These are phyloP conservation scores for Tribolium freemani DNA, from an alignment of 2,888 invertebrate species.

Conservation along the genomic window DNA sequence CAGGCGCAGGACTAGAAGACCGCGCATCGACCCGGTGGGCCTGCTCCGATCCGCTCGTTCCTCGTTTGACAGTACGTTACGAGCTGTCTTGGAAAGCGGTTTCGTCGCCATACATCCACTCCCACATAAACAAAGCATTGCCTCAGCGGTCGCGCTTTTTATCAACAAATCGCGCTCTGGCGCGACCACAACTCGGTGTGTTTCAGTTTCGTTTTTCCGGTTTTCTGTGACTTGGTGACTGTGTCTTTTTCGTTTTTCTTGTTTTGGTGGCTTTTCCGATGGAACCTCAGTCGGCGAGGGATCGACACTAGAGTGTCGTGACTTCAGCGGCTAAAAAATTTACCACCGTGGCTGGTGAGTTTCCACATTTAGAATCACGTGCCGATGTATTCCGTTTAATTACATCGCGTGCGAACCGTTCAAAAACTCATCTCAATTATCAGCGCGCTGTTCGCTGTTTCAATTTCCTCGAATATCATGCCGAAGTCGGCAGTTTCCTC, in stretches of 20 bases:
- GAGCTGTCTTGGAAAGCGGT: slow-evolving; percentile 50
- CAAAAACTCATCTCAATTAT: not conserved
- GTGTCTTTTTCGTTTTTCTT: slow-evolving; percentile 35
- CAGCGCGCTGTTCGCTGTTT: too few relatives aligned
- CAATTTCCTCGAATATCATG: too few relatives aligned
- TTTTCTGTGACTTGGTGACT: slow-evolving; percentile 40
- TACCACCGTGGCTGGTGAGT: slow-evolving; percentile 64
- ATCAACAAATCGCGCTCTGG: not conserved
- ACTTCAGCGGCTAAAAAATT: slow-evolving; percentile 48
- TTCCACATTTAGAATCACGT: not conserved
- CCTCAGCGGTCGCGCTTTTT: slow-evolving; percentile 33
- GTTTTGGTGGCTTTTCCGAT: slow-evolving; percentile 44
- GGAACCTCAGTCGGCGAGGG: slow-evolving; percentile 51
- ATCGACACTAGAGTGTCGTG: slow-evolving; percentile 57
- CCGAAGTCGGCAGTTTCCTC: too few relatives aligned
- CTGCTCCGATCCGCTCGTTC: slow-evolving; percentile 55
- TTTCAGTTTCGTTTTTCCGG: slow-evolving; percentile 3
- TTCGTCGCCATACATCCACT: slow-evolving; percentile 21
- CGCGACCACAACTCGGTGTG: not conserved
- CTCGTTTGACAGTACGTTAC: slow-evolving; percentile 60
- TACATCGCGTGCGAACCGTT: not conserved
- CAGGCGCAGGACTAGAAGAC: slow-evolving; percentile 60
- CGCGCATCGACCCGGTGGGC: slow-evolving; percentile 64
- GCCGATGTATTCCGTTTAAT: not conserved
- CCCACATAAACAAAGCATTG: slow-evolving; percentile 43